Evolutionary conservation across 2,113 vertebrate species (phyloP), one percentile per base, ranked within the genome.

Genomic region (Pampusana beccarii): DNA sequence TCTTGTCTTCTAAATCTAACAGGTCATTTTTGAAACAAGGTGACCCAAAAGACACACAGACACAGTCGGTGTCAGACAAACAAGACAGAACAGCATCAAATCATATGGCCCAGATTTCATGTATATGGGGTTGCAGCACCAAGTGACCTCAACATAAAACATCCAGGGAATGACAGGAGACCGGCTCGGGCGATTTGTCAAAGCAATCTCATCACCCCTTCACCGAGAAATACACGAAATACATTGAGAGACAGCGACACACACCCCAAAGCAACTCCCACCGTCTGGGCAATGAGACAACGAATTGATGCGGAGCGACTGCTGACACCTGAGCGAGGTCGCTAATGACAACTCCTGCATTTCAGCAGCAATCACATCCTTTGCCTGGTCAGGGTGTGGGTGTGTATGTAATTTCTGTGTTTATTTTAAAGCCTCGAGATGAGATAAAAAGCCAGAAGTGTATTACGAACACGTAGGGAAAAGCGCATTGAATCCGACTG

Each of bases 131-230:
- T 7, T 80, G 40, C 40, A 62, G 75, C 86, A 56, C 36, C 0
- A 2, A 93, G 54, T 34, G 73, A 91, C 91, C 93, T 71, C 13
- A 67, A 56, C 50, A 29, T 53, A 67, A 18, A 44, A 38, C 31
- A 31, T 9, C 78, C 78, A 46, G 7, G 12, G 61, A 85, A n/a
- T 48, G 79, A 92, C 88, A 93, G 84, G 31, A 92, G 88, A 69
- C 50, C 14, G 23, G 88, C 56, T 26, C 7, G 8, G 71, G 73
- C 60, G 67, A 44, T 88, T 85, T 93, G 92, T 86, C 89, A 84
- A 24, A 73, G 72, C 65, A 57, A 80, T 21, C 29, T 54, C 36
- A 5, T 23, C 29, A 65, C 28, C 70, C 54, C 74, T 74, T 61
- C 23, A 33, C 29, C 0, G 13, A 46, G 62, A 86, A 46, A 89